A percentile compares a stretch with the other conserved stretches of the same genome.
Evolutionary conservation across 2,888 invertebrate species (phyloP).

Genomic region (Heliconius hortense): DNA sequence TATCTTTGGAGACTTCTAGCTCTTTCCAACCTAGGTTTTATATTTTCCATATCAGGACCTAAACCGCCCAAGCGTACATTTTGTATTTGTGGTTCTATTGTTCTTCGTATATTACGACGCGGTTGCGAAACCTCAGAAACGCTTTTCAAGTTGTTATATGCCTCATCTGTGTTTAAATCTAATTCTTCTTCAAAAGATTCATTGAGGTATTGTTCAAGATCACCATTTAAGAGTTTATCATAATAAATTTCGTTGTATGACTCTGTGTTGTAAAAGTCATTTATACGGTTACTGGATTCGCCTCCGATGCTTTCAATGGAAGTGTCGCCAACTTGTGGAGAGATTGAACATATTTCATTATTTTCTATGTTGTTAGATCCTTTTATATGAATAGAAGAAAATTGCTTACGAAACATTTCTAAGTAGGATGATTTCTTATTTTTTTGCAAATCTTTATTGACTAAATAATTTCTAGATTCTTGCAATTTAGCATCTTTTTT

Average conservation of each 20-base stretch:
- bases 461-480: constrained; percentile 57
- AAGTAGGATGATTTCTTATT: constrained; percentile 59
- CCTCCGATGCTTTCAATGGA: constrained; percentile 69
- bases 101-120: constrained; percentile 54
- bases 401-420: constrained; percentile 70
- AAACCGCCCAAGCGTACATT: constrained; percentile 69
- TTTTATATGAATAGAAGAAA: constrained; percentile 48
- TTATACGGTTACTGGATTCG: constrained; percentile 48
- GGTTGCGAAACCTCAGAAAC: constrained; percentile 67
- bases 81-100: constrained; percentile 56
- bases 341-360: constrained; percentile 66
- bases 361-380: constrained; percentile 42
- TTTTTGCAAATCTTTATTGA: constrained; percentile 60
- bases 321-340: constrained; percentile 73
- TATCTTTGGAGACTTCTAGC: constrained; percentile 75
- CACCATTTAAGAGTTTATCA: constrained; percentile 62
- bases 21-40: constrained; percentile 71
- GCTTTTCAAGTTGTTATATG: constrained; percentile 61
- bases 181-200: constrained; percentile 59
- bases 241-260: constrained; percentile 75
- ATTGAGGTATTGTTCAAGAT: constrained; percentile 55
- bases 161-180: constrained; percentile 49
- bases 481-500: constrained; percentile 47
- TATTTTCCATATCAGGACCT: constrained; percentile 71
- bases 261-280: constrained; percentile 70